Conservation (phyloP, 2,797 vertebrate genomes). For the Coluber constrictor region DNA sequence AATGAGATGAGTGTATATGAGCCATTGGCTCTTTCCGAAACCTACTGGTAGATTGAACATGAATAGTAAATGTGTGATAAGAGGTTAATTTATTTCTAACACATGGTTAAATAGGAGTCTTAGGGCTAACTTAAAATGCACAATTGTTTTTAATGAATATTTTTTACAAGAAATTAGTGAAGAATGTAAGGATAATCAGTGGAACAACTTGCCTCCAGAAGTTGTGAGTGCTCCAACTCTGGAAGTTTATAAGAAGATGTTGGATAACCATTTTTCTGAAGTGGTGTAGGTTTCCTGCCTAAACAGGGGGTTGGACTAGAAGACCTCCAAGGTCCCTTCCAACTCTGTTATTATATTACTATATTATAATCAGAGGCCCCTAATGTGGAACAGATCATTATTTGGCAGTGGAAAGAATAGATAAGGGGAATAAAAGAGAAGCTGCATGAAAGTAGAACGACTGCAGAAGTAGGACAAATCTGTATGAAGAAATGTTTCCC, state of each 20-base stretch:
- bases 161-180: neutral
- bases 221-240: no score
- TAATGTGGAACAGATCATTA: neutral
- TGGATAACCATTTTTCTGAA: no score
- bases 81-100: neutral
- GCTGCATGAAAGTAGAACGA: neutral
- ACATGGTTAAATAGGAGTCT: neutral
- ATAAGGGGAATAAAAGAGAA: neutral
- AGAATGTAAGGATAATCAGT: neutral
- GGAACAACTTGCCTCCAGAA: no score
- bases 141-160: neutral
- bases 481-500: neutral
- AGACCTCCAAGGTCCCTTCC: no score
- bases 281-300: no score
- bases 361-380: neutral
- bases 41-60: neutral
- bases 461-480: neutral
- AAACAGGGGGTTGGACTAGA: no score
- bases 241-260: no score
- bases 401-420: neutral
- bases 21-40: neutral
- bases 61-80: neutral
- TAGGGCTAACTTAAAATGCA: neutral
- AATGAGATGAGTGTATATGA: neutral
- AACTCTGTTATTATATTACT: no score